These are phyloP conservation scores for Tiphia femorata DNA, from an alignment of 2,888 invertebrate genomes.

Conservation along the genomic window DNA sequence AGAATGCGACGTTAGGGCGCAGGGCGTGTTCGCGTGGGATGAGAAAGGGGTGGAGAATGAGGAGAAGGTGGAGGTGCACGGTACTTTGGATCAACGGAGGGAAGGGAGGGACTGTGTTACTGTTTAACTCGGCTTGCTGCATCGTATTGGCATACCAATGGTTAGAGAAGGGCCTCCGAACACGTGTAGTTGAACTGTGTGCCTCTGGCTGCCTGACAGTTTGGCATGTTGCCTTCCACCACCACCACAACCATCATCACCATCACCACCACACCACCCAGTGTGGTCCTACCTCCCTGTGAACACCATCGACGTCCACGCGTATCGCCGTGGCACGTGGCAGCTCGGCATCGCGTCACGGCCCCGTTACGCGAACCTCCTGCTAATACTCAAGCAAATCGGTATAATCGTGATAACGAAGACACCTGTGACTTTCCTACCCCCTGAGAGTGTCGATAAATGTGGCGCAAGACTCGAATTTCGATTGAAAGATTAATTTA, in stretches of 20 bases:
- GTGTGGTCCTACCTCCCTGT: conserved; percentile 38
- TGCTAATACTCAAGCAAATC: conserved; percentile 43
- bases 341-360: conserved; percentile 20
- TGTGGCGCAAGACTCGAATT: too few species aligned
- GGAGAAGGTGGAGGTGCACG: conserved; percentile 12
- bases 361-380: conserved; percentile 30
- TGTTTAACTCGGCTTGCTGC: too few species aligned
- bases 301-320: conserved; percentile 31
- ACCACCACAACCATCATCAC: too few species aligned
- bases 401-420: conserved; percentile 42
- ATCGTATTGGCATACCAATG: conserved; percentile 53
- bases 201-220: conserved; percentile 57
- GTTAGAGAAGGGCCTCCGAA: conserved; percentile 34
- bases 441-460: too few species aligned
- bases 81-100: conserved; percentile 10
- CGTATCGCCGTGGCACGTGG: conserved; percentile 22
- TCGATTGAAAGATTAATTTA: too few species aligned
- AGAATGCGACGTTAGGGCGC: conserved; percentile 12
- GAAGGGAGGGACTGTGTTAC: conserved; percentile 18
- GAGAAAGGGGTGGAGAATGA: too few species aligned
- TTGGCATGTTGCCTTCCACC: conserved; percentile 61
- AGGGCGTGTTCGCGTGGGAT: conserved; percentile 1
- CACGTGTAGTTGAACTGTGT: conserved; percentile 51
- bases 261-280: conserved; percentile 15
- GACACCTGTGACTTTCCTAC: too few species aligned